A percentile compares a stretch with the other conserved stretches of the same genome.
phyloP scores from a whole-genome alignment of 2,797 vertebrate genomes.

The Protosalanx chinensis region DNA sequence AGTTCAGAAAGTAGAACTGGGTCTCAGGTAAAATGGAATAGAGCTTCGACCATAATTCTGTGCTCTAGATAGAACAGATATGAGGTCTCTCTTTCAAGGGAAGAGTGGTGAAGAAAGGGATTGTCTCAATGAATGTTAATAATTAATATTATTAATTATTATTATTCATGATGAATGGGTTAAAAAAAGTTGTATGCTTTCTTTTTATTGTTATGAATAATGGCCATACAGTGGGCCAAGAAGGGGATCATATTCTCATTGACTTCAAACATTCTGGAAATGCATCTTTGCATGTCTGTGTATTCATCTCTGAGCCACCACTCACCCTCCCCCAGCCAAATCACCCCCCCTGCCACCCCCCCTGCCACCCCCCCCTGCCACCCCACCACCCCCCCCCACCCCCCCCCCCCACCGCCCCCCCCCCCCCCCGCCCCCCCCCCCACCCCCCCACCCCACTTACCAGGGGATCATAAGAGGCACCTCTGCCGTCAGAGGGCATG shows the following conservation, averaged over 20 bases:
- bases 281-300: background rate
- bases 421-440: background rate
- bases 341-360: too few relatives aligned
- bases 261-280: background rate
- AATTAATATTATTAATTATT: too few relatives aligned
- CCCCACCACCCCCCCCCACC: too few relatives aligned
- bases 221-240: background rate
- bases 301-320: background rate
- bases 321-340: background rate
- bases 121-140: background rate
- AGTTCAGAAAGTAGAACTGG: background rate
- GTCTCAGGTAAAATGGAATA: background rate
- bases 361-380: too few relatives aligned
- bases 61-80: background rate
- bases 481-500: constrained; percentile 18
- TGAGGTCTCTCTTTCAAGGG: constrained; percentile 2
- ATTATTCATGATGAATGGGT: too few relatives aligned
- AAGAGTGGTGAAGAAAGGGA: background rate
- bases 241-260: background rate
- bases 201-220: background rate
- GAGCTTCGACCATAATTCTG: background rate
- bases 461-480: constrained; percentile 19
- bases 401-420: too few relatives aligned
- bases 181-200: background rate
- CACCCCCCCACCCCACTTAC: background rate